A percentile compares a stretch with the other conserved stretches of the same genome.
These are phyloP conservation scores for Miniopterus natalensis DNA, from an alignment of 2,113 vertebrate genomes.

Conservation along the genomic window DNA sequence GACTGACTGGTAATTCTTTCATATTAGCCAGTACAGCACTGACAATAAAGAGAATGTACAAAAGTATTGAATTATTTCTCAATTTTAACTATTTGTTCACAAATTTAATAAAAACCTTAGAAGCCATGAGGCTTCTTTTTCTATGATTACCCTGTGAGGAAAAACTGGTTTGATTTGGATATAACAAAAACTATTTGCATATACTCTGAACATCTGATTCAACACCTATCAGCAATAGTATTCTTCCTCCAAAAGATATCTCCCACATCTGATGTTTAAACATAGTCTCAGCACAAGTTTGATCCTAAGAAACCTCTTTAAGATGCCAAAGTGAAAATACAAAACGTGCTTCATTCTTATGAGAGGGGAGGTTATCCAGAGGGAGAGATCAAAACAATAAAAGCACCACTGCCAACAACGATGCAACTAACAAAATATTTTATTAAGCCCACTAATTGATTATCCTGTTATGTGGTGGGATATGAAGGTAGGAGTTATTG, in stretches of 20 bases:
- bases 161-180: slow-evolving; percentile 5
- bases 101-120: slow-evolving; percentile 38
- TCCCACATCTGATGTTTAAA: slow-evolving; percentile 28
- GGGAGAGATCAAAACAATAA: not conserved
- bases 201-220: not conserved
- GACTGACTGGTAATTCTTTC: slow-evolving; percentile 8
- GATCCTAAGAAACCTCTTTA: slow-evolving; percentile 50
- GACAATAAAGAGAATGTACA: not conserved
- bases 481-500: not conserved
- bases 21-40: not conserved
- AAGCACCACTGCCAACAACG: not conserved
- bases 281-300: slow-evolving; percentile 54
- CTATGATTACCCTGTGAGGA: not conserved
- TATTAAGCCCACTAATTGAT: not conserved
- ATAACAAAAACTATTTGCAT: not conserved
- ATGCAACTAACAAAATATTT: slow-evolving; percentile 13
- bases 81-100: slow-evolving; percentile 28
- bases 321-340: slow-evolving; percentile 45
- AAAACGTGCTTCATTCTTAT: slow-evolving; percentile 7
- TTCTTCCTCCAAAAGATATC: slow-evolving; percentile 28
- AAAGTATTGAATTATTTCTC: slow-evolving; percentile 21
- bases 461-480: not conserved
- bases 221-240: not conserved
- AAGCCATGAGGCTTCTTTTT: not conserved
- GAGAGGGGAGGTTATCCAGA: not conserved